Evolutionary conservation across 1,140 invertebrate genomes (phyloP).

Genomic region (Neodiprion virginianus): DNA sequence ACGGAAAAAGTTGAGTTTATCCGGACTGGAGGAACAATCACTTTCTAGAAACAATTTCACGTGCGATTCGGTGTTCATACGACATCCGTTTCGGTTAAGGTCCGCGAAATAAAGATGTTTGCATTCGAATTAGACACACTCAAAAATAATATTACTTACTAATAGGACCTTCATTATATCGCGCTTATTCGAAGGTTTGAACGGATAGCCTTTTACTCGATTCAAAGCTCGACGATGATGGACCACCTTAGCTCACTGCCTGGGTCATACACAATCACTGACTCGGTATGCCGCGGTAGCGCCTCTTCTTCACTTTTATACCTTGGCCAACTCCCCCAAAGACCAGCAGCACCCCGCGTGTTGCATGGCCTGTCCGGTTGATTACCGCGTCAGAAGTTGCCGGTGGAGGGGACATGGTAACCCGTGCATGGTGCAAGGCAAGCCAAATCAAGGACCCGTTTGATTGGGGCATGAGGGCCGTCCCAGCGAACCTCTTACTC

Average conservation of each 20-base stretch:
- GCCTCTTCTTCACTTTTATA: conserved; percentile 2
- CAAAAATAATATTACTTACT: not conserved
- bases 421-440: not conserved
- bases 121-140: too few species aligned
- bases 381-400: not conserved
- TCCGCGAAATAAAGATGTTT: too few species aligned
- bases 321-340: not conserved
- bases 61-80: too few species aligned
- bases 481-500: not conserved
- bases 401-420: conserved; percentile 1
- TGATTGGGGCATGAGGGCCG: not conserved
- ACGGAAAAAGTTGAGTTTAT: too few species aligned
- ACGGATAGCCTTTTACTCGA: not conserved
- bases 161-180: not conserved
- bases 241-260: conserved; percentile 2
- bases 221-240: not conserved
- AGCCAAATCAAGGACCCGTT: not conserved
- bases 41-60: too few species aligned
- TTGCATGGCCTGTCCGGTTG: not conserved
- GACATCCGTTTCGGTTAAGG: too few species aligned
- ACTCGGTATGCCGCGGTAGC: conserved; percentile 2
- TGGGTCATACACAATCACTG: conserved; percentile 3
- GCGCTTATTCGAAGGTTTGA: not conserved
- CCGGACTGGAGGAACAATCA: too few species aligned
- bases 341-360: not conserved